These are phyloP conservation scores for Eidolon helvum DNA, from an alignment of 2,113 vertebrate genomes.

Conservation along the genomic window DNA sequence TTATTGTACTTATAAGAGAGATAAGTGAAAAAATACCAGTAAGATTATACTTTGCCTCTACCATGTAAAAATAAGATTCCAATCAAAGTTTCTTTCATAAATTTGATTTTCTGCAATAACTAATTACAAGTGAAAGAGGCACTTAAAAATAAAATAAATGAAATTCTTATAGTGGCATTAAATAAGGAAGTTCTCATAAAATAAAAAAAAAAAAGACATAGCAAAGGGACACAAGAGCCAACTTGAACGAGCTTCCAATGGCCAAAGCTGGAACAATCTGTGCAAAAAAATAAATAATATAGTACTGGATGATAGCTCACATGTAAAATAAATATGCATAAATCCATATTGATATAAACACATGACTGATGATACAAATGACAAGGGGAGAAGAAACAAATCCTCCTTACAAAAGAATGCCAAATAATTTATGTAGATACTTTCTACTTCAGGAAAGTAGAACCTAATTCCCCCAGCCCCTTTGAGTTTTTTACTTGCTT, in stretches of 20 bases:
- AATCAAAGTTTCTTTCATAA: neutral
- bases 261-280: neutral
- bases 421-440: neutral
- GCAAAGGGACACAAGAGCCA: neutral
- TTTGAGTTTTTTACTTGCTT: neutral
- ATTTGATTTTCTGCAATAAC: neutral
- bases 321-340: neutral
- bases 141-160: neutral
- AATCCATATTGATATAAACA: neutral
- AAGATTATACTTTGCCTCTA: neutral
- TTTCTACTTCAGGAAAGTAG: neutral
- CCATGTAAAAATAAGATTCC: neutral
- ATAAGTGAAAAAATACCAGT: neutral
- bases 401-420: neutral
- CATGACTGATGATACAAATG: neutral
- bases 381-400: neutral
- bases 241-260: neutral
- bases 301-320: neutral
- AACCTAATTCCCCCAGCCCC: neutral
- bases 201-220: neutral
- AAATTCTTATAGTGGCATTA: neutral
- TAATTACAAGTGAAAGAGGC: neutral
- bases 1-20: neutral
- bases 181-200: neutral
- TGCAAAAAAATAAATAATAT: neutral